These are phyloP conservation scores for Baryphthengus martii DNA, from an alignment of 2,113 vertebrate species.

Conservation along the genomic window DNA sequence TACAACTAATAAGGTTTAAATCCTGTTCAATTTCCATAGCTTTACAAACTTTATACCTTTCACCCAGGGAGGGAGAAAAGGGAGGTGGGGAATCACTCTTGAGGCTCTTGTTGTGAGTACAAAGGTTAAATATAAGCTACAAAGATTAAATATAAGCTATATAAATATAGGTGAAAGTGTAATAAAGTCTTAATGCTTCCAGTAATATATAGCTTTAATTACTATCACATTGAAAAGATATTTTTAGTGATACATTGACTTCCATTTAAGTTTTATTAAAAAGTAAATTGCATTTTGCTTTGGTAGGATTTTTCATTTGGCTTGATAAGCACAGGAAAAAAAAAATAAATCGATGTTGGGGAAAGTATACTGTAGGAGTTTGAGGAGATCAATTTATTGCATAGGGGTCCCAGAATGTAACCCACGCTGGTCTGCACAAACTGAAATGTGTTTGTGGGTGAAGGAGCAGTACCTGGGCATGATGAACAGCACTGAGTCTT, in stretches of 20 bases:
- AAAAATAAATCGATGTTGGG: neutral
- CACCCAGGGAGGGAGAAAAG: neutral
- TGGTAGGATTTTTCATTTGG: neutral
- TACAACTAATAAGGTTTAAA: neutral
- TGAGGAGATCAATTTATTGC: neutral
- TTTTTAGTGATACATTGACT: neutral
- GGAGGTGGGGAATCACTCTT: neutral
- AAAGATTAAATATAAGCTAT: neutral
- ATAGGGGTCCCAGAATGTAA: neutral
- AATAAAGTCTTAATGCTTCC: neutral
- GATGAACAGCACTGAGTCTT: neutral
- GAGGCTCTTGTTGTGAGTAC: neutral
- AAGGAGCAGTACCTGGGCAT: neutral
- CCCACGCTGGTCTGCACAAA: neutral
- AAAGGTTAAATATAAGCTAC: neutral
- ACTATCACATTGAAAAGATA: neutral
- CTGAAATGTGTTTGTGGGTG: neutral
- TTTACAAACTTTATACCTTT: neutral
- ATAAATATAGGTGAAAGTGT: neutral
- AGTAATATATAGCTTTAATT: conserved; percentile 28
- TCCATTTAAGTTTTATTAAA: neutral
- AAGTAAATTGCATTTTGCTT: neutral
- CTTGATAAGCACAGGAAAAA: neutral
- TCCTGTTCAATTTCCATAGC: neutral
- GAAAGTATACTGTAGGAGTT: neutral